Conservation (phyloP, 2,113 vertebrate species). For the Chitala chitala region DNA sequence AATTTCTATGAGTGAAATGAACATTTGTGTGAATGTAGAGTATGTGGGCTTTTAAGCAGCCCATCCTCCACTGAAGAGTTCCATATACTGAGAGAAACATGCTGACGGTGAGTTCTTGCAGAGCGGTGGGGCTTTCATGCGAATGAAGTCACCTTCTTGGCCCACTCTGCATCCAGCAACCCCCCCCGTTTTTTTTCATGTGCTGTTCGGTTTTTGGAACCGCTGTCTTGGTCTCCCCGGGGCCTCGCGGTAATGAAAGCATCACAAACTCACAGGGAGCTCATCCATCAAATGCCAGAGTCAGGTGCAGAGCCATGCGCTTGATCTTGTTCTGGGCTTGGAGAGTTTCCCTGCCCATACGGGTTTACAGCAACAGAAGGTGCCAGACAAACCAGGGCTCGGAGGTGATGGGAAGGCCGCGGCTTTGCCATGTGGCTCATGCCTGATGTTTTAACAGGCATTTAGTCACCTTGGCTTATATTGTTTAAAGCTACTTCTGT, state of each 20-base stretch:
- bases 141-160: conserved; percentile 24
- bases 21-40: neutral
- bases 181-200: conserved; percentile 9
- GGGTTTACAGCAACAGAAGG: no score
- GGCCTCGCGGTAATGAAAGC: conserved; percentile 23
- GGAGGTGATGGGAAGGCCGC: no score
- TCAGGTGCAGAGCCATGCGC: neutral
- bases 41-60: neutral
- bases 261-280: neutral
- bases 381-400: no score
- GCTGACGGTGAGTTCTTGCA: conserved; percentile 25
- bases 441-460: no score
- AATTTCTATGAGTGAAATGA: no score
- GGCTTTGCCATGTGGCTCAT: no score
- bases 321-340: neutral
- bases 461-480: no score
- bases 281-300: conserved; percentile 2
- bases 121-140: neutral
- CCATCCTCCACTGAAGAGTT: neutral
- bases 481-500: no score
- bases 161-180: neutral
- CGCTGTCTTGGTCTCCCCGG: conserved; percentile 13
- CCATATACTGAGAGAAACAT: conserved; percentile 12
- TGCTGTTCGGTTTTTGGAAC: conserved; percentile 6
- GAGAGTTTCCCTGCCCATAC: neutral